phyloP scores from a whole-genome alignment of 2,113 vertebrate species.

The Notothenia coriiceps region DNA sequence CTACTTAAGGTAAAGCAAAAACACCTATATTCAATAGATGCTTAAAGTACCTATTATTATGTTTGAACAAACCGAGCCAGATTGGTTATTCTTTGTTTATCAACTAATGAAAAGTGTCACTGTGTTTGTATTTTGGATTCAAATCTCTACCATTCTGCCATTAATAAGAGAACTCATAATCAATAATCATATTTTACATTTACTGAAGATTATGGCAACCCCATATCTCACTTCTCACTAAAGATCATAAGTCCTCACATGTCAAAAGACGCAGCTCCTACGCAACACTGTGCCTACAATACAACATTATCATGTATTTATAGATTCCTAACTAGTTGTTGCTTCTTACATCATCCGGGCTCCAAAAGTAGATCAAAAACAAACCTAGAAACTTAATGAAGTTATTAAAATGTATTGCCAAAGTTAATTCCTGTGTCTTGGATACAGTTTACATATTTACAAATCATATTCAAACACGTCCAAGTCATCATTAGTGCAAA shows the following conservation, averaged over 20 bases:
- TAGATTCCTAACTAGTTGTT: slow-evolving; percentile 7
- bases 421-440: slow-evolving; percentile 17
- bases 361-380: slow-evolving; percentile 25
- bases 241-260: slow-evolving; percentile 36
- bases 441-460: slow-evolving; percentile 27
- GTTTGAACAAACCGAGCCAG: too few relatives aligned
- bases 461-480: slow-evolving; percentile 47
- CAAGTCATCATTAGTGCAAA: slow-evolving; percentile 53
- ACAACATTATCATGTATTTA: slow-evolving; percentile 22
- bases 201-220: too few relatives aligned
- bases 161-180: too few relatives aligned
- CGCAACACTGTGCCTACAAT: slow-evolving; percentile 6
- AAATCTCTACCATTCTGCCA: too few relatives aligned
- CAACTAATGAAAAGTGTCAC: too few relatives aligned
- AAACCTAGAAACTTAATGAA: slow-evolving; percentile 35
- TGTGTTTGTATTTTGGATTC: too few relatives aligned
- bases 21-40: neutral
- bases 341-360: slow-evolving; percentile 7
- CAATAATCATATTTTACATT: too few relatives aligned
- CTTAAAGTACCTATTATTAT: neutral
- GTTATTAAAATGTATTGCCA: slow-evolving; percentile 38
- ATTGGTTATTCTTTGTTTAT: neutral
- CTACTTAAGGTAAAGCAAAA: neutral
- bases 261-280: slow-evolving; percentile 34
- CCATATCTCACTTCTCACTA: neutral